Evolutionary conservation across 2,113 vertebrate genomes (phyloP).

Genomic region (Paedocypris sp.): DNA sequence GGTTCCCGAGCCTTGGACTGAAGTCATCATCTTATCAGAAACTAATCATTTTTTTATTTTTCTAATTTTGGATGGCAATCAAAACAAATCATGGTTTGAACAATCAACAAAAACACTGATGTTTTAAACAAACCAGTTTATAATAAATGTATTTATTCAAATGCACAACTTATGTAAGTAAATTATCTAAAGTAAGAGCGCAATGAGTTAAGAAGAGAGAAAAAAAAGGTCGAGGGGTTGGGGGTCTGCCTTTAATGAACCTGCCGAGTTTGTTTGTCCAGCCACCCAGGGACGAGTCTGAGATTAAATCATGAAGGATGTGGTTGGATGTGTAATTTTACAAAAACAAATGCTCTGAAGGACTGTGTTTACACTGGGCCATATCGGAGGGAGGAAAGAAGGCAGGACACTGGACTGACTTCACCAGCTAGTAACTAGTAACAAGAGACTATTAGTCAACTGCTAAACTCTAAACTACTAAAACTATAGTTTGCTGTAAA

Average conservation of each 20-base stretch:
- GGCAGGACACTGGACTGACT: background rate
- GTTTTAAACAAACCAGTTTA: too few relatives aligned
- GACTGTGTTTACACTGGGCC: constrained; percentile 27
- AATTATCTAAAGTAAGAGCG: too few relatives aligned
- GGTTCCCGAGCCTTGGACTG: too few relatives aligned
- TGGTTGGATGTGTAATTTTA: constrained; percentile 35
- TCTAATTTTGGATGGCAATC: too few relatives aligned
- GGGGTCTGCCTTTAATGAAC: constrained; percentile 26
- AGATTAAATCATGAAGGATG: constrained; percentile 36
- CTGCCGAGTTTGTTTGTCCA: constrained; percentile 30
- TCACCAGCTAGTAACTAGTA: constrained; percentile 1
- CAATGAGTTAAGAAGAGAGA: background rate
- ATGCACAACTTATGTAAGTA: too few relatives aligned
- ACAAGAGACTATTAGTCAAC: constrained; percentile 18
- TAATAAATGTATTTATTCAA: too few relatives aligned
- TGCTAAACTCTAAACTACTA: constrained; percentile 25
- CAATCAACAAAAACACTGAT: too few relatives aligned
- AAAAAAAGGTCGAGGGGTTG: background rate
- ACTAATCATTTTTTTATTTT: too few relatives aligned
- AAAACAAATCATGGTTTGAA: too few relatives aligned
- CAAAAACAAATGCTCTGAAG: constrained; percentile 33
- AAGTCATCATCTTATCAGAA: too few relatives aligned
- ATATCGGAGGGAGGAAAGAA: background rate
- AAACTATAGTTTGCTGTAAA: constrained; percentile 7
- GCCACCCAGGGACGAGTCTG: constrained; percentile 31